Conservation (phyloP, 2,888 invertebrate genomes). For the Diarsia brunnea region DNA sequence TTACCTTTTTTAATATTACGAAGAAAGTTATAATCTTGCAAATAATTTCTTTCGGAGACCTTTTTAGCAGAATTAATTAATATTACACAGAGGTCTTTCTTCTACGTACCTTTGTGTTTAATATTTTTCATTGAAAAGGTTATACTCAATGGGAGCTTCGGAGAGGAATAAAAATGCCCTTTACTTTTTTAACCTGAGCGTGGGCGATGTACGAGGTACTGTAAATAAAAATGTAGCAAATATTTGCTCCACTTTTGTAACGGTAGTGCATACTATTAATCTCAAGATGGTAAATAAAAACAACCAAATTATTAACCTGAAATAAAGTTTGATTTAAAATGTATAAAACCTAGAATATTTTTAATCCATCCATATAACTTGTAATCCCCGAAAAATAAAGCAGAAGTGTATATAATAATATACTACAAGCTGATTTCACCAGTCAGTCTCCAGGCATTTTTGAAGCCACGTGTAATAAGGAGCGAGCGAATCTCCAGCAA, state of each 20-base stretch:
- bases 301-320: too few species aligned
- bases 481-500: neutral
- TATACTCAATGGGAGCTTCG: neutral
- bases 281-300: neutral
- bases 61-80: constrained; percentile 7
- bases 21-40: neutral
- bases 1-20: neutral
- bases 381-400: too few species aligned
- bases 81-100: constrained; percentile 4
- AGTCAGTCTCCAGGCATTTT: too few species aligned
- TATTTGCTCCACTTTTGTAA: neutral
- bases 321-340: too few species aligned
- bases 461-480: too few species aligned
- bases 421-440: too few species aligned
- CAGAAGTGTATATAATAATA: too few species aligned
- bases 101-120: constrained; percentile 1
- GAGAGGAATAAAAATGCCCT: constrained; percentile 10
- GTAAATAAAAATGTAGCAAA: neutral
- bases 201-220: neutral
- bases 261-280: too few species aligned
- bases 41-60: neutral
- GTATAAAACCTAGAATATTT: too few species aligned
- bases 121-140: constrained; percentile 14
- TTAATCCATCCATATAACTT: too few species aligned
- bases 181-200: neutral